These are phyloP conservation scores for Nematostella vectensis DNA, from an alignment of 92 coral and sea anemone genomes.

Conservation along the genomic window DNA sequence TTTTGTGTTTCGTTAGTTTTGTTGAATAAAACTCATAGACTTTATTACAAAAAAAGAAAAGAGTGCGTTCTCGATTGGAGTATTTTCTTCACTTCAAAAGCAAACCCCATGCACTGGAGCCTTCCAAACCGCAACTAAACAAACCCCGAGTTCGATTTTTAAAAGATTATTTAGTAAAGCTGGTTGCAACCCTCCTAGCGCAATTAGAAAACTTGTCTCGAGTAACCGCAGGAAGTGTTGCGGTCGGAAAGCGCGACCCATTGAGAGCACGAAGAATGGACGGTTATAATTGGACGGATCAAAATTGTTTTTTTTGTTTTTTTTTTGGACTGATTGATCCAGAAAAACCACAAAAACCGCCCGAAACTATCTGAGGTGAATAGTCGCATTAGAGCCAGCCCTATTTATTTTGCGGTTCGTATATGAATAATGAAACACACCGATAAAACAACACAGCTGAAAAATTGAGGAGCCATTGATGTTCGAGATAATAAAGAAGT, in stretches of 20 bases:
- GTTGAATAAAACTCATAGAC: no score
- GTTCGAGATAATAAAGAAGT: constrained; percentile 49
- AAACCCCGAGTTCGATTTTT: constrained; percentile 62
- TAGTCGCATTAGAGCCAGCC: constrained; percentile 79
- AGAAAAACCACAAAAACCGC: constrained; percentile 78
- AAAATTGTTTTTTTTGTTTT: constrained; percentile 69
- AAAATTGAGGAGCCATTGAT: constrained; percentile 62
- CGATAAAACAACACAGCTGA: constrained; percentile 97
- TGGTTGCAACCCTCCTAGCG: constrained; percentile 74
- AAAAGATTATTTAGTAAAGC: constrained; percentile 80
- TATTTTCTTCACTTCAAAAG: constrained; percentile 28
- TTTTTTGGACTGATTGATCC: constrained; percentile 55
- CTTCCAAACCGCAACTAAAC: constrained; percentile 70
- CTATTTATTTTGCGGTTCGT: constrained; percentile 48
- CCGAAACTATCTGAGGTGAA: constrained; percentile 72
- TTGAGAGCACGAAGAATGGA: constrained; percentile 45
- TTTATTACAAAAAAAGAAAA: no score
- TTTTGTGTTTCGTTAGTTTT: no score
- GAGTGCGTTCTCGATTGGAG: no score
- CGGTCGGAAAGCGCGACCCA: constrained; percentile 55
- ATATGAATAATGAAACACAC: constrained; percentile 69
- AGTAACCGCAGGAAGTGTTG: constrained; percentile 55
- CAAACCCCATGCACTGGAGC: constrained; percentile 40
- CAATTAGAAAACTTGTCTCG: constrained; percentile 47
- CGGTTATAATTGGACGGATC: constrained; percentile 45